Base-by-base conservation (phyloP, 2,888 invertebrate species). In the Drosophila maculinotata region DNA sequence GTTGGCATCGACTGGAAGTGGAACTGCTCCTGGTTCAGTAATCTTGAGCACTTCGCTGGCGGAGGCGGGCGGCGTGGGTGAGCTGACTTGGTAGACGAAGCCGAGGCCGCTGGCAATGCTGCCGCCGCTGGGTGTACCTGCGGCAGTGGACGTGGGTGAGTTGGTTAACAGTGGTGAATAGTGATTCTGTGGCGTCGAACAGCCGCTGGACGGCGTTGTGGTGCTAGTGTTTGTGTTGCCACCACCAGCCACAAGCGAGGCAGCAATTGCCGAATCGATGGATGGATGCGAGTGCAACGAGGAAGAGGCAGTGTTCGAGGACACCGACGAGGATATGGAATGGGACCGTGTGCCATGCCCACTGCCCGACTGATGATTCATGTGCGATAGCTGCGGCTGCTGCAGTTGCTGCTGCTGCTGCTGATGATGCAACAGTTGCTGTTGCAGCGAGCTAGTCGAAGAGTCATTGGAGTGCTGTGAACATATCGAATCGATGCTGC, bases 401-500 rank as follows among this genome's bases (percentile, higher is more conserved):
- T 70, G 76, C 1, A 68, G 45, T n/a, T 44, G 71, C 41, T 57
- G 59, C 20, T 77, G 74, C 17, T 72, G 66, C 51, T 76, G 71
- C 14, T 69, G 66, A 3, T 69, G 74, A 28, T 71, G 69, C 80
- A 70, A 45, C 51, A 74, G 63, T 38, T 82, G 81, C 48, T 81
- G 85, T 33, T 87, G 86, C 57, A 79, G 64, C 53, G 82, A 85
- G 35, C 81, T 63, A 33, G 56, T 73, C 39, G 91, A 68, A 20
- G 81, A 90, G 66, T 90, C 91, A 53, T 90, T 91, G 38, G 91
- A 90, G 38, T 89, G 85, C 77, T 88, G 88, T 35, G 90, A 90
- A 69, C 91, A 89, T 48, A 87, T 89, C 36, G 90, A 90, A 69
- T 81, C 93, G 92, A 80, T 92, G 90, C 91, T 92, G 49, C 87